Base-by-base conservation (phyloP, 2,797 vertebrate species). In the Perodicticus potto region DNA sequence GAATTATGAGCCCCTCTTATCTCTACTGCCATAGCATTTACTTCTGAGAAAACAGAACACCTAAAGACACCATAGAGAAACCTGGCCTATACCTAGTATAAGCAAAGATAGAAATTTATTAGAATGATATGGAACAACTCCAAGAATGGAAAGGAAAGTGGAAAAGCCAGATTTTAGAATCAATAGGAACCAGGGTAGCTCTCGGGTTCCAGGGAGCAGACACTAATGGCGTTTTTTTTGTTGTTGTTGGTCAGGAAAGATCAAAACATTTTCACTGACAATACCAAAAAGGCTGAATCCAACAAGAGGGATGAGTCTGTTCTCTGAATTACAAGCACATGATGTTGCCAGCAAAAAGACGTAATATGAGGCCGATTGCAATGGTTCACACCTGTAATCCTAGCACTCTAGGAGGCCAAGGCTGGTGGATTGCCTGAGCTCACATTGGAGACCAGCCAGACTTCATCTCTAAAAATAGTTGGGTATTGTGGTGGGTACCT, bases 131-230 rank as follows among this genome's bases (percentile, higher is more conserved):
- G 9, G 32, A 77, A 69, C 77, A 85, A 23, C 61, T 86, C 77
- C 69, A 57, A 86, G n/a, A 81, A 81, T 81, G 25, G 87, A 95
- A 93, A 67, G 25, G 20, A 8, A 89, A 84, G 72, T 83, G 72
- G 40, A 85, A 96, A 78, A 94, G 74, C 11, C 57, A 74, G 29
- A 91, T 91, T 86, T 90, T 81, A 95, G 67, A 92, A 67, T 89
- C 59, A 74, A 5, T 40, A 73, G 61, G 55, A 92, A 69, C 40
- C 27, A 57, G 32, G 2, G 17, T 89, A 76, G 6, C 32, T 83
- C 57, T 88, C 82, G 85, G 78, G 13, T 78, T 78, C 43, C n/a
- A 32, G 82, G n/a, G 12, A 92, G 32, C 13, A 86, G 40, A 69
- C 17, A n/a, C 14, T 32, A 89, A 90, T 74, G 78, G 4, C 43